Base-by-base conservation (phyloP, 1,140 invertebrate species). In the Drosophila novamexicana region DNA sequence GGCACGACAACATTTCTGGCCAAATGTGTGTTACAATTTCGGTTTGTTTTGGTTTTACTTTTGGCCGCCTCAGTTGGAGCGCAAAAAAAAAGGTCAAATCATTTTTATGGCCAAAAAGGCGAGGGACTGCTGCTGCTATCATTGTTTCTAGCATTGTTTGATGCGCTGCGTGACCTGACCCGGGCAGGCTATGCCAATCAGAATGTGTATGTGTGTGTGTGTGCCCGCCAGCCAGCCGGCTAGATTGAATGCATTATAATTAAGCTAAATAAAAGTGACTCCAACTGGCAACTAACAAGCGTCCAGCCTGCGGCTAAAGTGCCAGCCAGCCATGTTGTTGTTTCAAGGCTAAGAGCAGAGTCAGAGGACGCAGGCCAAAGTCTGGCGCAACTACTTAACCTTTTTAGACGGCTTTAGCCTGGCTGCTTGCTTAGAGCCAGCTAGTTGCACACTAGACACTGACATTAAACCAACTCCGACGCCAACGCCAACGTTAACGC, bases 301-400 rank as follows among this genome's bases (percentile, higher is more conserved):
- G 22, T 2, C 42, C 12, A 47, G 39, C 63, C 39, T 7, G 53
- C 62, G 45, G 57, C 44, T 45, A 36, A 61, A 66, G 44, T 44
- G 63, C 32, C 2, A 9, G 58, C 2, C 44, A 14, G 54, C 45
- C 37, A 37, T 77, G 74, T 81, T 29, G 22, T 29, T 82, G 65
- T 69, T 83, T 89, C 83, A 88, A 88, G 83, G 83, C 84, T 89
- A 88, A 83, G 83, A 45, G 54, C 69, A 76, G 29, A 32, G n/a
- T 7, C 32, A 53, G 32, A 14, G 9, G 18, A 29, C 49, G 10
- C 16, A 9, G 63, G 42, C 54, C 56, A 22, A 54, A 16, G 67
- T 75, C 74, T 75, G 58, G 62, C 71, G 61, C 68, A 86, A 86
- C 82, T 89, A 89, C 84, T 89, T 88, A 88, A 88, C 83, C 84